phyloP scores from a whole-genome alignment of 2,113 vertebrate species.

The Oryzias javanicus region DNA sequence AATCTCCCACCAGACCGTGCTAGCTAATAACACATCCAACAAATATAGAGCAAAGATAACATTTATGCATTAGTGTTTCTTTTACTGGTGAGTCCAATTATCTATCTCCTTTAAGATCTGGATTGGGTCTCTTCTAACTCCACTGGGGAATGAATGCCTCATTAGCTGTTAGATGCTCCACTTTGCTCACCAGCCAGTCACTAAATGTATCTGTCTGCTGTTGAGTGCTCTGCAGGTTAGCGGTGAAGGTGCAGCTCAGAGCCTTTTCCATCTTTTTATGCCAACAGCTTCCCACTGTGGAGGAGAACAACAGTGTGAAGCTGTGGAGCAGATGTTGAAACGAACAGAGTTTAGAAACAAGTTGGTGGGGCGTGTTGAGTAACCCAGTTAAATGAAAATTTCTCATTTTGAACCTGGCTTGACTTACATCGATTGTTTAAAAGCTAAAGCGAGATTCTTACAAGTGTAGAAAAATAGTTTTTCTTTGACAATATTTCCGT shows the following conservation, averaged over 20 bases:
- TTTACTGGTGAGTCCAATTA: not conserved
- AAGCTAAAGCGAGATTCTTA: too few species aligned
- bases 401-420: too few species aligned
- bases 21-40: not conserved
- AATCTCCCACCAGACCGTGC: not conserved
- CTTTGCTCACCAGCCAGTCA: constrained; percentile 3
- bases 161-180: not conserved
- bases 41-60: not conserved
- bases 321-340: too few species aligned
- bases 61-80: not conserved
- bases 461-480: too few species aligned
- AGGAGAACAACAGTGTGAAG: too few species aligned
- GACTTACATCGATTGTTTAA: too few species aligned
- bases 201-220: not conserved
- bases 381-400: too few species aligned
- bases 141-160: not conserved
- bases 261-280: not conserved
- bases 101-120: not conserved
- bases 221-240: not conserved
- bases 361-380: too few species aligned
- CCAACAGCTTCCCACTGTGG: too few species aligned
- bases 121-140: constrained; percentile 1
- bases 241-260: not conserved
- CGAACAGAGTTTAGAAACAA: too few species aligned
- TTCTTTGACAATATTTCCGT: too few species aligned